Conservation (phyloP, 2,113 vertebrate species). For the Nestor notabilis region DNA sequence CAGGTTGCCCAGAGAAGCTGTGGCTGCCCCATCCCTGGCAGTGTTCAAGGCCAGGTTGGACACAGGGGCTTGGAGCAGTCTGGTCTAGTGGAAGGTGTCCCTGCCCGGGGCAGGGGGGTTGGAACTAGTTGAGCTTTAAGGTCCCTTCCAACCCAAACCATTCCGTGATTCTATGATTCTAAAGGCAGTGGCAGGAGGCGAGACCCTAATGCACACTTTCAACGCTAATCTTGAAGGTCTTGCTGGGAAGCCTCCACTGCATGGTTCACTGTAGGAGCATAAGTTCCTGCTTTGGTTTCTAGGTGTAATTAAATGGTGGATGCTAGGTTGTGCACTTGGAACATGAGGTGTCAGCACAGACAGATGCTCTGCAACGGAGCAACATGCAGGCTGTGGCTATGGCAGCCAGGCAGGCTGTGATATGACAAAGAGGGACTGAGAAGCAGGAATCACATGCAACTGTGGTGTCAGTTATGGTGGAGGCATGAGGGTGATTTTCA, state of each 20-base stretch:
- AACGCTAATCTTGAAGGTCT: not conserved
- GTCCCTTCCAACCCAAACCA: not conserved
- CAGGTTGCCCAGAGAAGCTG: not conserved
- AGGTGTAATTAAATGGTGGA: not conserved
- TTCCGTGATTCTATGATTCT: not conserved
- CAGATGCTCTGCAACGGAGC: not conserved
- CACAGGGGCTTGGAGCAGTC: not conserved
- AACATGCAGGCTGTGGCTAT: not conserved
- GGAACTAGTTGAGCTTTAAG: not conserved
- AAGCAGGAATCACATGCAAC: not conserved
- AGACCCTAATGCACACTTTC: not conserved
- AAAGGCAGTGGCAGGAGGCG: not conserved
- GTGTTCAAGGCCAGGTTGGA: not conserved
- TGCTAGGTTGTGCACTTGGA: not conserved
- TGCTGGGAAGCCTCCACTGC: not conserved
- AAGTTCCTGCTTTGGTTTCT: not conserved
- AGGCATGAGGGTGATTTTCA: not conserved
- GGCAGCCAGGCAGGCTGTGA: not conserved
- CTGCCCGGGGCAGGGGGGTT: not conserved
- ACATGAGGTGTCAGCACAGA: fast-evolving
- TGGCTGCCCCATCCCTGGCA: not conserved
- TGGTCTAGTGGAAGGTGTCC: not conserved
- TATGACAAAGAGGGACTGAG: not conserved
- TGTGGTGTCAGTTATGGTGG: not conserved
- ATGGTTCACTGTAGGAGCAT: not conserved